Percentiles rank a stretch among this genome's conserved stretches.
Conservation (phyloP, 2,113 vertebrate species). For the Andinoacara biseriatus region DNA sequence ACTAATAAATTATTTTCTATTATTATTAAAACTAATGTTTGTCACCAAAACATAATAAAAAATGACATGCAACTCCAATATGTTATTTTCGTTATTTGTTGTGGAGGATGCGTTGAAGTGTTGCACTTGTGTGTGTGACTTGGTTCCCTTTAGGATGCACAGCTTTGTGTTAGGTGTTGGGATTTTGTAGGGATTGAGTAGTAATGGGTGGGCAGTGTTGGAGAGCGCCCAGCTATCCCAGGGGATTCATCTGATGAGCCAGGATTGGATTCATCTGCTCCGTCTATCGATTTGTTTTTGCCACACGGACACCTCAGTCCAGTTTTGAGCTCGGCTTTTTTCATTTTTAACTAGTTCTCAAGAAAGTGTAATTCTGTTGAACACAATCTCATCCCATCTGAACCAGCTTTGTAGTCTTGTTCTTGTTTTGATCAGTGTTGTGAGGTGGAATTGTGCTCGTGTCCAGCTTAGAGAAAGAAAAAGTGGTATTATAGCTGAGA, state of each 20-base stretch:
- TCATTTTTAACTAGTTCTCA: slow-evolving; percentile 70
- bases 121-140: background rate
- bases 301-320: slow-evolving; percentile 62
- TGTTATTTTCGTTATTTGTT: slow-evolving; percentile 6
- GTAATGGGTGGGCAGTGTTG: slow-evolving; percentile 77
- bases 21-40: slow-evolving; percentile 9
- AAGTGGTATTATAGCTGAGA: slow-evolving; percentile 26
- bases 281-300: slow-evolving; percentile 81
- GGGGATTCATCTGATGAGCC: slow-evolving; percentile 74
- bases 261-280: slow-evolving; percentile 79
- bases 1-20: background rate
- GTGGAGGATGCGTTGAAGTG: background rate
- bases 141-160: slow-evolving; percentile 43
- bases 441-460: slow-evolving; percentile 46
- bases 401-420: slow-evolving; percentile 49
- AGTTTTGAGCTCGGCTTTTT: slow-evolving; percentile 57
- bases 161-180: slow-evolving; percentile 68
- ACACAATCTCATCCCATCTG: slow-evolving; percentile 70
- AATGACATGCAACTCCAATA: background rate
- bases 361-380: slow-evolving; percentile 61
- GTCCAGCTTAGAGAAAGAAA: slow-evolving; percentile 31
- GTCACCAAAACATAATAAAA: slow-evolving; percentile 11
- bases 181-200: slow-evolving; percentile 72
- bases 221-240: slow-evolving; percentile 66
- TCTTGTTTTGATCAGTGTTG: slow-evolving; percentile 69